Evolutionary conservation across 2,888 invertebrate genomes (phyloP), one percentile per base, ranked within the genome.

Genomic region (Gari tellinella): DNA sequence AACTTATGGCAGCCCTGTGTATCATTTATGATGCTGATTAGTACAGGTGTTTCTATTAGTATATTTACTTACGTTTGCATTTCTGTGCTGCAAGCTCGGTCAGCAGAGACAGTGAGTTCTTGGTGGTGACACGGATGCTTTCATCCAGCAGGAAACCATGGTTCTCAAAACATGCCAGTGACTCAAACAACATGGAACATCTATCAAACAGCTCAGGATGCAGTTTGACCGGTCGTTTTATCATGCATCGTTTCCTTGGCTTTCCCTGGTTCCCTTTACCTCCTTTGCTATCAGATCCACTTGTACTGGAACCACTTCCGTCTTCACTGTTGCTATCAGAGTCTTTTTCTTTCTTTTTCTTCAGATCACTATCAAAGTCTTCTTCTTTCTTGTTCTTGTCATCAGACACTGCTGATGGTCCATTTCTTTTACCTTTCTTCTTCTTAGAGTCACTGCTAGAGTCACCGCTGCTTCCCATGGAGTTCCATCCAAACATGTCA

Each of bases 21-120:
- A n/a, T n/a, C n/a, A n/a, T n/a, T n/a, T n/a, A n/a, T n/a, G n/a
- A n/a, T n/a, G n/a, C n/a, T n/a, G n/a, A n/a, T n/a, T n/a, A n/a
- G n/a, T n/a, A n/a, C n/a, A n/a, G n/a, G n/a, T n/a, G n/a, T n/a
- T n/a, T n/a, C n/a, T n/a, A n/a, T n/a, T n/a, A 49, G 5, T 15
- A 52, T 37, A 40, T 45, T 7, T 41, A 38, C 69, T 48, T 51
- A 77, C 77, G 72, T 53, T 55, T 68, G 40, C 77, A 77, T 38
- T 77, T 77, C 23, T 65, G 52, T 25, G 51, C 65, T 10, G 57
- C 77, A 0, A 61, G 37, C 43, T 65, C 57, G 14, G 72, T 53
- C 1, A 68, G 21, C 15, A 56, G 31, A 21, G 52, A 57, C 7
- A 69, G 5, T 0, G 62, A 23, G 2, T 51, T 23, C 12, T 57